These are phyloP conservation scores for Heliothis virescens DNA, from an alignment of 1,140 invertebrate species.

Conservation along the genomic window DNA sequence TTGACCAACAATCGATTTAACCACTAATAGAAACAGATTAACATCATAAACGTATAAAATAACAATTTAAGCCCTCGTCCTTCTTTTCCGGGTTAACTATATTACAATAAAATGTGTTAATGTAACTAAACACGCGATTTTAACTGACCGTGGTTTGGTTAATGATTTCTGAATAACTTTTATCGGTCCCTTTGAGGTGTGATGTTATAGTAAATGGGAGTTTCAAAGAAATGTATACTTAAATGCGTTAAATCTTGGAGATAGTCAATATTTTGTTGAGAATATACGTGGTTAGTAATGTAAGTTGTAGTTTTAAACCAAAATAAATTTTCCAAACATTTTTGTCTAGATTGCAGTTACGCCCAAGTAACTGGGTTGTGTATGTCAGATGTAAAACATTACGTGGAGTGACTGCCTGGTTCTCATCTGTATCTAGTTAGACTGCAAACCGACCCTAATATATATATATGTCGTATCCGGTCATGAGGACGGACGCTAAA, in stretches of 20 bases:
- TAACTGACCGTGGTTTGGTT: slow-evolving; percentile 5
- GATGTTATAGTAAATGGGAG: not conserved
- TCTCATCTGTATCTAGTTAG: no score
- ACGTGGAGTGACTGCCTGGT: no score
- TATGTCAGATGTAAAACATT: no score
- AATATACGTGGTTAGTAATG: no score
- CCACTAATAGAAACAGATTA: slow-evolving; percentile 1
- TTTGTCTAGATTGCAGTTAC: no score
- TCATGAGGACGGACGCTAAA: no score
- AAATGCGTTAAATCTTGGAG: not conserved
- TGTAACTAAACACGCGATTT: slow-evolving; percentile 29
- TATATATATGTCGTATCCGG: no score
- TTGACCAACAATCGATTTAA: not conserved
- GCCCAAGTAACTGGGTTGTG: no score
- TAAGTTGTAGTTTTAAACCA: no score
- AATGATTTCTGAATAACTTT: slow-evolving; percentile 23
- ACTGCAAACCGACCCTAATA: no score
- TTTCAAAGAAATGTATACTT: slow-evolving; percentile 12
- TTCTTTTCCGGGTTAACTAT: slow-evolving; percentile 9
- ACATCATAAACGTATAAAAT: not conserved
- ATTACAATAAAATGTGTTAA: slow-evolving; percentile 39
- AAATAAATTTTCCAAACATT: no score
- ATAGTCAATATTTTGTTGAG: not conserved
- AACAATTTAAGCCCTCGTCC: not conserved
- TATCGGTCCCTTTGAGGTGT: slow-evolving; percentile 16